phyloP scores from a whole-genome alignment of 1,140 invertebrate species.

The Ridgeia piscesae region DNA sequence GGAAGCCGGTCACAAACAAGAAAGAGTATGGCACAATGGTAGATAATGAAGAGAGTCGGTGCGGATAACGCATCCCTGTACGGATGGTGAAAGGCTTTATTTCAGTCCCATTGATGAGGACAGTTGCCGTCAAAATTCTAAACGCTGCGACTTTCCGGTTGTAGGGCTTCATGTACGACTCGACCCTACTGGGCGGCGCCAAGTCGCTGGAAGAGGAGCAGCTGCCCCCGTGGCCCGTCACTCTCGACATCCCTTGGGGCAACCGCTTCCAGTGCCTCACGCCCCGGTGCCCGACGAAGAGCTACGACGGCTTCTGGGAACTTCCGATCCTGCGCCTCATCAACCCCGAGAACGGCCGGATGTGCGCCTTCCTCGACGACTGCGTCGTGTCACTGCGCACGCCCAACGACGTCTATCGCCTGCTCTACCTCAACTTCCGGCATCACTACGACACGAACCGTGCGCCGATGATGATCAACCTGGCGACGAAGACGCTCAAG shows the following conservation, averaged over 20 bases:
- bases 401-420: constrained; percentile 29
- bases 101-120: no score
- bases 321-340: constrained; percentile 43
- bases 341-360: constrained; percentile 32
- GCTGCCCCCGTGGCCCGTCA: constrained; percentile 42
- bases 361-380: constrained; percentile 27
- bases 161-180: constrained; percentile 31
- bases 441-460: constrained; percentile 34
- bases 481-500: constrained; percentile 41
- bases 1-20: no score
- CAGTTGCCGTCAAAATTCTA: no score
- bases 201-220: constrained; percentile 1
- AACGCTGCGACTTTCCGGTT: background rate
- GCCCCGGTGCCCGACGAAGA: constrained; percentile 37
- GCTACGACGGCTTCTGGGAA: constrained; percentile 44
- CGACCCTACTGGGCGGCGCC: constrained; percentile 6
- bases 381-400: constrained; percentile 42
- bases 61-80: no score
- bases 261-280: constrained; percentile 39
- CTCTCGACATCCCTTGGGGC: constrained; percentile 37
- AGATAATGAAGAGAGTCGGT: no score
- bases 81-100: no score
- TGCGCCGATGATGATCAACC: constrained; percentile 45
- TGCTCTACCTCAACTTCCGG: background rate
- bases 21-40: no score